Evolutionary conservation across 1,140 invertebrate species (phyloP), one percentile per base, ranked within the genome.

Genomic region (Brachionus asplanchnoidis): DNA sequence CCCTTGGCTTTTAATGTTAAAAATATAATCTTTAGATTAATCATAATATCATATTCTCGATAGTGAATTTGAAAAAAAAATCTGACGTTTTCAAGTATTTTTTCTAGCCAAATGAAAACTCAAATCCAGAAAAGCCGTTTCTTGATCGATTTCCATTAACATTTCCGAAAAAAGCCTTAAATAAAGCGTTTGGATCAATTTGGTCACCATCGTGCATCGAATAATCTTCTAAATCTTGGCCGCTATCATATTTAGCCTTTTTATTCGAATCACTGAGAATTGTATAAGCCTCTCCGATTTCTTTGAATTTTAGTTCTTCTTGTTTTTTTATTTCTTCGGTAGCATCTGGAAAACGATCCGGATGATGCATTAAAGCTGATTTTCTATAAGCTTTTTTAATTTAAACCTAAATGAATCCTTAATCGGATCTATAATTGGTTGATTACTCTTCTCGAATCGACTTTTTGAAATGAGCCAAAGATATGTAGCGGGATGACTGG

Each of bases 281-380:
- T 83, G 86, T 85, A 85, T 90, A 90, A 0, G 90, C 90, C 60
- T 90, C 89, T 1, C 89, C 88, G 5, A 90, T 85, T 85, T 90
- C 89, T 85, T 90, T 90, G 84, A 90, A 90, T 84, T 89, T 90
- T 85, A 93, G 93, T 89, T 98, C 96, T 89, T 97, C 95, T 87
- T 95, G 94, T 86, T 94, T 94, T 84, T 94, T 94, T 87, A 95
- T 94, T 3, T 91, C 92, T 89, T 92, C 94, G 88, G 95, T 93
- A 89, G 95, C 95, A 86, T 98, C 94, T 75, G 95, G 96, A 91
- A 99, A 99, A 75, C 91, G 86, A 95, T 96, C 91, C 95, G 95
- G 90, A 99, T 99, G 89, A 97, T 99, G 89, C 99, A 95, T 91
- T 97, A 98, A 60, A 95, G 73, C 85, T n/a, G 28, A 28, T 32